Base-by-base conservation (phyloP, 2,888 invertebrate genomes). In the Drosophila putrida region DNA sequence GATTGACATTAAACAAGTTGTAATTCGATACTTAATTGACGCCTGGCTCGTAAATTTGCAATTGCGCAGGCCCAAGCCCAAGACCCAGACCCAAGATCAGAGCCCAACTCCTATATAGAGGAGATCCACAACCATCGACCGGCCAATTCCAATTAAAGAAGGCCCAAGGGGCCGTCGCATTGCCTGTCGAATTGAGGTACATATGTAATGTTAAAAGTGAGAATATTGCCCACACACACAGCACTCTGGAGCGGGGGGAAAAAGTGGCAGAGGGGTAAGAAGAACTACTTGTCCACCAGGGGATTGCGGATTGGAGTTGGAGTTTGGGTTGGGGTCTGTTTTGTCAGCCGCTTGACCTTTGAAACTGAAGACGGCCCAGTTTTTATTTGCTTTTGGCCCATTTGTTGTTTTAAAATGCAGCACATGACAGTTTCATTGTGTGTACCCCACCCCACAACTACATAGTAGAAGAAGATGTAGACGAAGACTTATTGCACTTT, bases 1-100 rank as follows among this genome's bases (percentile, higher is more conserved):
- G 85, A 87, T 89, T 91, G 91, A 91, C 91, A 91, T 90, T 90
- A 91, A 91, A 91, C 91, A 92, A 91, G 90, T 89, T 92, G 92
- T 92, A 92, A 92, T 92, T 91, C 90, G 92, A 92, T 92, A 92
- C 91, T 91, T 92, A 92, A 92, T 92, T 91, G 92, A 91, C 92
- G 91, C 91, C 90, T 89, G 88, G 90, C 88, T 91, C 91, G 91
- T 92, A 92, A 92, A 92, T 91, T 91, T 89, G 90, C 91, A 91
- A 88, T 90, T 88, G 90, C 75, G 61, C 59, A 63, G 51, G 36
- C 39, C 41, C 35, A 31, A 39, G 33, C 28, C 33, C 57, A 43
- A n/a, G 31, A 44, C 8, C 8, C 38, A 38, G 38, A 9, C 38
- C 15, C 38, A 33, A 9, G 20, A 15, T 51, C 28, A 39, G 39